Evolutionary conservation across 2,797 vertebrate genomes (phyloP).

Genomic region (Apogon hyalosoma): DNA sequence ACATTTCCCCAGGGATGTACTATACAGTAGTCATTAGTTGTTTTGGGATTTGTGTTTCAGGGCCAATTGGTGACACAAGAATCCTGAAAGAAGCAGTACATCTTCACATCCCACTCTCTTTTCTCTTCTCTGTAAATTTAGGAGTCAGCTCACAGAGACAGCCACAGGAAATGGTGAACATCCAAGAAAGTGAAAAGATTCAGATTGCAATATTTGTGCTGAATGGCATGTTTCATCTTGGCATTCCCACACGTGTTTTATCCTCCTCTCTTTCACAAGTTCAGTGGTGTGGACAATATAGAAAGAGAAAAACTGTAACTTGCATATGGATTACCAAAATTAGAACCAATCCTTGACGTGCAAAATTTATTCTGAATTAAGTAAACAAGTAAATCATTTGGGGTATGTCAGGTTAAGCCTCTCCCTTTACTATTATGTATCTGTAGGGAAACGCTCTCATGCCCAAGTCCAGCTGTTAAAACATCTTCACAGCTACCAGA

Average conservation of each 20-base stretch:
- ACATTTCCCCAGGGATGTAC: conserved; percentile 2
- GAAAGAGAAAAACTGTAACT: background rate
- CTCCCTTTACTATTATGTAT: background rate
- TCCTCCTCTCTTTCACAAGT: conserved; percentile 13
- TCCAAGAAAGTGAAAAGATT: conserved; percentile 45
- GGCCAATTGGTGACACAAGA: conserved; percentile 21
- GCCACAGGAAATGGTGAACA: conserved; percentile 47
- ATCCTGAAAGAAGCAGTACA: conserved; percentile 18
- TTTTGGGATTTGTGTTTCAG: conserved; percentile 12
- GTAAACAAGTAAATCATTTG: conserved; percentile 1
- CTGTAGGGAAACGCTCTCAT: background rate
- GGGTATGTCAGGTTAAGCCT: background rate
- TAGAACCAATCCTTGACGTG: background rate
- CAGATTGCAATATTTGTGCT: conserved; percentile 59
- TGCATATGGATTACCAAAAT: background rate
- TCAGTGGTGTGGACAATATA: conserved; percentile 8
- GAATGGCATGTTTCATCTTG: conserved; percentile 51
- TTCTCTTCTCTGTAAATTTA: conserved; percentile 31
- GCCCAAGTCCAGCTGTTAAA: background rate
- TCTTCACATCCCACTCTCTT: conserved; percentile 47
- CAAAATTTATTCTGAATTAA: background rate
- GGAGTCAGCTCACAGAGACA: conserved; percentile 53
- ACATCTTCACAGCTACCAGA: background rate
- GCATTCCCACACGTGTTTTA: conserved; percentile 20
- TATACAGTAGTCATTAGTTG: conserved; percentile 31